Evolutionary conservation across 2,113 vertebrate species (phyloP).

Genomic region (Callaeas wilsoni): DNA sequence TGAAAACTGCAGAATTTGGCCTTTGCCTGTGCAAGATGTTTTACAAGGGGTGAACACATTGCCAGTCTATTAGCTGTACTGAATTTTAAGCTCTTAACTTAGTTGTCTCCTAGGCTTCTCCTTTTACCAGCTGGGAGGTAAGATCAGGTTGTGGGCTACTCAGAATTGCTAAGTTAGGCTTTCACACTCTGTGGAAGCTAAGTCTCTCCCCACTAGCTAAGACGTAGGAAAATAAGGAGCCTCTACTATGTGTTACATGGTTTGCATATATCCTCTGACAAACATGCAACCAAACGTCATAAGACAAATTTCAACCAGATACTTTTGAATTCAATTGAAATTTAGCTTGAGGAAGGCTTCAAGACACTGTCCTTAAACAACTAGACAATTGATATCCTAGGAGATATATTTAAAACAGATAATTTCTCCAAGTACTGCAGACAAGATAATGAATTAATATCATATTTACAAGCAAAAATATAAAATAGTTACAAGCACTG

Average conservation of each 20-base stretch:
- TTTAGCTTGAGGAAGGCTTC: background rate
- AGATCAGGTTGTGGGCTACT: background rate
- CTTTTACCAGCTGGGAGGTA: background rate
- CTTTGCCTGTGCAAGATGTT: background rate
- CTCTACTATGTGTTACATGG: background rate
- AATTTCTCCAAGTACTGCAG: background rate
- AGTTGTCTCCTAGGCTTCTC: background rate
- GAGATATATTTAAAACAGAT: background rate
- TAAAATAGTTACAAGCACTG: background rate
- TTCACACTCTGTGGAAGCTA: background rate
- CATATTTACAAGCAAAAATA: background rate
- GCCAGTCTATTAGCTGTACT: background rate
- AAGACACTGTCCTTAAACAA: background rate
- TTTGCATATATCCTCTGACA: background rate
- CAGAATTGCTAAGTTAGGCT: background rate
- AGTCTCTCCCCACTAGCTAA: background rate
- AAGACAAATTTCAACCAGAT: background rate
- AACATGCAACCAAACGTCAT: background rate
- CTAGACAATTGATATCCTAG: background rate
- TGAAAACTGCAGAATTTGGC: background rate
- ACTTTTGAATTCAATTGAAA: background rate
- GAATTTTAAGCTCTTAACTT: background rate
- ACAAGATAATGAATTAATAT: background rate
- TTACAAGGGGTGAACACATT: background rate
- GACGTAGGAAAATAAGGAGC: background rate